Conservation (phyloP, 2,888 invertebrate species). For the Heliconius aoede region DNA sequence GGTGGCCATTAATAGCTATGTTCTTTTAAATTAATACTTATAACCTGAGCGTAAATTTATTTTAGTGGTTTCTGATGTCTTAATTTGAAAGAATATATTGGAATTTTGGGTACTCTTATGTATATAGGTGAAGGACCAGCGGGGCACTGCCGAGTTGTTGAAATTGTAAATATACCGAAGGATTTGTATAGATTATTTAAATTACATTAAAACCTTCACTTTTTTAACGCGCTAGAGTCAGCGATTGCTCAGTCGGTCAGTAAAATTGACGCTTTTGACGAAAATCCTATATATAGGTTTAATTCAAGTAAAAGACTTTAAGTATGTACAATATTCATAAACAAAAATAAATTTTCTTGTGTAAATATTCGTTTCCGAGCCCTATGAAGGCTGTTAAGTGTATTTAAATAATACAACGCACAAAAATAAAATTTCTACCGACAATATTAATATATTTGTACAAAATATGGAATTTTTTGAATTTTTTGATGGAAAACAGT, state of each 20-base stretch:
- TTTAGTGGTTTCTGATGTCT: conserved; percentile 1
- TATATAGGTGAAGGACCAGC: conserved; percentile 64
- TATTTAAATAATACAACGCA: conserved; percentile 24
- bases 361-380: conserved; percentile 25
- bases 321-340: not conserved
- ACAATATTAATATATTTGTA: conserved; percentile 29
- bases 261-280: not conserved
- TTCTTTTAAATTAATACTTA: conserved; percentile 33
- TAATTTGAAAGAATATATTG: conserved; percentile 45
- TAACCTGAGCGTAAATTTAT: not conserved
- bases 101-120: conserved; percentile 7
- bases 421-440: conserved; percentile 25
- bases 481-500: conserved; percentile 9
- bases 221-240: conserved; percentile 29
- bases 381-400: conserved; percentile 7
- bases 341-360: conserved; percentile 1
- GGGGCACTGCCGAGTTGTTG: conserved; percentile 69
- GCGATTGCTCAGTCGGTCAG: conserved; percentile 14
- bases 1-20: conserved; percentile 16
- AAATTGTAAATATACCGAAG: conserved; percentile 59
- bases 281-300: not conserved
- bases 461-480: conserved; percentile 1
- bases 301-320: not conserved
- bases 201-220: conserved; percentile 21
- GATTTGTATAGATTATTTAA: conserved; percentile 32